These are phyloP conservation scores for Empis livida DNA, from an alignment of 2,888 invertebrate genomes.

Conservation along the genomic window DNA sequence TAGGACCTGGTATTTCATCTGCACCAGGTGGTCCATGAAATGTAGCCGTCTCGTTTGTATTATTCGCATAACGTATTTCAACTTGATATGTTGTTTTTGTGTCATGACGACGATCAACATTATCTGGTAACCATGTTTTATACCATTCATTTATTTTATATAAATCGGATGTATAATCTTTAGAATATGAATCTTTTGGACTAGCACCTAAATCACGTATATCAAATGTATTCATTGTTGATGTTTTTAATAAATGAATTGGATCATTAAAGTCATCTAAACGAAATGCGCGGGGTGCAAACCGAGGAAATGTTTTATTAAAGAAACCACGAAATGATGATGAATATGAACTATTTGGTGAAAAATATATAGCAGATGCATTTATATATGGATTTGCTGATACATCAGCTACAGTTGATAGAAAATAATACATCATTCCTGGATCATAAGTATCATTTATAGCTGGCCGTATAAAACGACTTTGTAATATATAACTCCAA, in stretches of 20 bases:
- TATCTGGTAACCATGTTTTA: conserved; percentile 79
- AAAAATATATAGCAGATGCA: conserved; percentile 85
- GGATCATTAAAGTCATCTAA: conserved; percentile 93
- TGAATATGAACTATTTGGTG: conserved; percentile 87
- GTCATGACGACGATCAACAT: conserved; percentile 68
- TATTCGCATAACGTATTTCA: conserved; percentile 87
- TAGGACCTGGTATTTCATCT: conserved; percentile 83
- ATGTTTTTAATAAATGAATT: conserved; percentile 86
- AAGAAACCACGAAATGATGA: conserved; percentile 91
- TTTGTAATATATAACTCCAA: conserved; percentile 88
- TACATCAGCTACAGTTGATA: conserved; percentile 90
- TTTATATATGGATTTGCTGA: conserved; percentile 85
- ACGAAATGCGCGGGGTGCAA: conserved; percentile 85
- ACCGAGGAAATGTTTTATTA: conserved; percentile 87
- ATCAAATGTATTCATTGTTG: conserved; percentile 84
- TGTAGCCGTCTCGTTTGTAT: conserved; percentile 91
- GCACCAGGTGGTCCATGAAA: conserved; percentile 88
- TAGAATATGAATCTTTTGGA: conserved; percentile 59
- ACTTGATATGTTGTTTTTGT: conserved; percentile 87
- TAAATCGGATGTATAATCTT: conserved; percentile 81
- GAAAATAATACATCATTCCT: conserved; percentile 95
- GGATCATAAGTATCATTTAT: conserved; percentile 91
- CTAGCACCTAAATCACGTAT: conserved; percentile 78
- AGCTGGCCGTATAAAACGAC: conserved; percentile 76
- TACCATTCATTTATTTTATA: conserved; percentile 94